Conservation (phyloP, 2,888 invertebrate species). For the Mimas tiliae region DNA sequence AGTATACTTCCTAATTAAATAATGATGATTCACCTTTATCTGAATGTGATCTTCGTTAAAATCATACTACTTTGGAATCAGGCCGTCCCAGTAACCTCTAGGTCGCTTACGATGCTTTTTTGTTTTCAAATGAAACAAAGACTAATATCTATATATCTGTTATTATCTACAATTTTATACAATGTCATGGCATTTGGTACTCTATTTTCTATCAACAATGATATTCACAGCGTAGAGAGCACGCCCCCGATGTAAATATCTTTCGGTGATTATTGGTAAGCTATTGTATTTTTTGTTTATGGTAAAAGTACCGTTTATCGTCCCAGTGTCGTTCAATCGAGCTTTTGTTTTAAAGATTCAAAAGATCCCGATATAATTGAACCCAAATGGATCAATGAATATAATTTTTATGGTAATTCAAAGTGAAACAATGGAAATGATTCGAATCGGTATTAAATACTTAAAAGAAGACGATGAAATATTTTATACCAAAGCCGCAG, state of each 20-base stretch:
- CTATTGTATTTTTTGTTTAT: constrained; percentile 60
- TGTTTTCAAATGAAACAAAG: constrained; percentile 54
- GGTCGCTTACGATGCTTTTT: constrained; percentile 54
- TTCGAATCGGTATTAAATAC: constrained; percentile 30
- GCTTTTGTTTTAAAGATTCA: constrained; percentile 42
- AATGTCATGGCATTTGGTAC: constrained; percentile 48
- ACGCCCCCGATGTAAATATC: constrained; percentile 49
- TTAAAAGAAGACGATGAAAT: not conserved
- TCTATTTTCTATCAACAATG: constrained; percentile 38
- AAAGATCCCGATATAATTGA: constrained; percentile 35
- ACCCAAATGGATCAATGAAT: constrained; percentile 33
- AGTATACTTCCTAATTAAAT: constrained; percentile 45
- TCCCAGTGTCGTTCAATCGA: constrained; percentile 43
- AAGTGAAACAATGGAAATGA: constrained; percentile 35
- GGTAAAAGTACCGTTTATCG: constrained; percentile 54
- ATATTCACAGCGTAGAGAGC: constrained; percentile 50
- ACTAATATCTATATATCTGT: constrained; percentile 44
- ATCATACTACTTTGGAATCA: constrained; percentile 50
- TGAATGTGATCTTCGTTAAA: constrained; percentile 47
- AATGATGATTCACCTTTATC: constrained; percentile 61
- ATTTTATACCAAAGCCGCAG: constrained; percentile 5
- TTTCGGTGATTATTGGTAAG: constrained; percentile 48
- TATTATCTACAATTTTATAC: constrained; percentile 38
- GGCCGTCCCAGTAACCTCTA: constrained; percentile 63
- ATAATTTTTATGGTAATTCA: constrained; percentile 37